Conservation (phyloP, 2,113 vertebrate genomes). For the Cercocebus atys region DNA sequence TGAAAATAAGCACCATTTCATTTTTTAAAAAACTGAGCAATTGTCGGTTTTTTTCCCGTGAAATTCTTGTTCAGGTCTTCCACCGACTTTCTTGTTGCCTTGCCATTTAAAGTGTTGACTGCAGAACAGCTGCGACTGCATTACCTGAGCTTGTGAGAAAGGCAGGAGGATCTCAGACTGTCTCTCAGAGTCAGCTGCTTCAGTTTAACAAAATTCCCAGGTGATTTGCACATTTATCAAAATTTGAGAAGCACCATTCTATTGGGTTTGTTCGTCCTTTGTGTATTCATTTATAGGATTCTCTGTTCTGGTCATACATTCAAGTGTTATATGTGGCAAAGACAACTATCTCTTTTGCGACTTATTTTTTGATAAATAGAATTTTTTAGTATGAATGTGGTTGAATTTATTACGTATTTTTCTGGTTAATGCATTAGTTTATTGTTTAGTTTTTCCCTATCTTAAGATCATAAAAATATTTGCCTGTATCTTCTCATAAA, state of each 20-base stretch:
- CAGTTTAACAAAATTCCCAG: not conserved
- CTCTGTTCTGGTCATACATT: not conserved
- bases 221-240: not conserved
- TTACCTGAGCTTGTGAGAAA: not conserved
- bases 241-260: not conserved
- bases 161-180: not conserved
- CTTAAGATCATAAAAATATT: not conserved
- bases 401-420: not conserved
- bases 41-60: not conserved
- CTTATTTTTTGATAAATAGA: not conserved
- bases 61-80: not conserved
- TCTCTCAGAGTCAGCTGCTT: not conserved
- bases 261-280: not conserved
- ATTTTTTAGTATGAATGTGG: not conserved
- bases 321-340: not conserved
- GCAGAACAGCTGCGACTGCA: rapidly evolving
- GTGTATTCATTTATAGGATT: not conserved
- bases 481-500: not conserved
- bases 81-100: not conserved
- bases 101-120: not conserved
- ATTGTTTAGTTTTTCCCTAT: not conserved
- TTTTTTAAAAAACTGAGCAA: not conserved
- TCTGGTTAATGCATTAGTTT: not conserved
- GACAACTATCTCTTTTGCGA: not conserved
- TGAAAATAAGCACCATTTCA: not conserved